These are phyloP conservation scores for Amiota communis DNA, from an alignment of 2,888 invertebrate genomes.

Conservation along the genomic window DNA sequence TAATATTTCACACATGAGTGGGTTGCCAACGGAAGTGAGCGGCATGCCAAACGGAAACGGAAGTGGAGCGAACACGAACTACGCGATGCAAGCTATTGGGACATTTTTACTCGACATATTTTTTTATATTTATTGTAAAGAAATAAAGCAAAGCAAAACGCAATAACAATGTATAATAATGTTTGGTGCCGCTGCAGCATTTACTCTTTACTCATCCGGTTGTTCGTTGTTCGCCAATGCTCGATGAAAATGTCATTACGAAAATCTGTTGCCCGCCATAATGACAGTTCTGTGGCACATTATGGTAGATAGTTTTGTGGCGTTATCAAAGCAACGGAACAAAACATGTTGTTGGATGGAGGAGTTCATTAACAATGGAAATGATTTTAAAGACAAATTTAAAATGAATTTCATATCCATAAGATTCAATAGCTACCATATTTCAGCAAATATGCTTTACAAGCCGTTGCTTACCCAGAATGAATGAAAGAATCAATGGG, in stretches of 20 bases:
- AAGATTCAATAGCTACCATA: constrained; percentile 10
- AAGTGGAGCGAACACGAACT: constrained; percentile 22
- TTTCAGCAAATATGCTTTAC: constrained; percentile 10
- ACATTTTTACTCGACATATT: neutral
- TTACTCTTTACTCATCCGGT: no score
- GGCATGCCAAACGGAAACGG: constrained; percentile 43
- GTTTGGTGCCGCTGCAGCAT: neutral
- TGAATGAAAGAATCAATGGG: no score
- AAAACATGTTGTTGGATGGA: no score
- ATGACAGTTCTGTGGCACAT: constrained; percentile 38
- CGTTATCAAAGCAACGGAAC: neutral
- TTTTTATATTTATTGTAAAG: neutral
- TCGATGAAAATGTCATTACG: constrained; percentile 61
- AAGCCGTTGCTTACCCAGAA: no score
- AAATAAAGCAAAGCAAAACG: constrained; percentile 42
- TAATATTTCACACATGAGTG: constrained; percentile 66
- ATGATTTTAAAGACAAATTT: neutral
- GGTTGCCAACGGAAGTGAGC: constrained; percentile 41
- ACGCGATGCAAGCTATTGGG: no score
- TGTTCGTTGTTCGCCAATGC: no score
- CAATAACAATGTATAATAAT: constrained; percentile 33
- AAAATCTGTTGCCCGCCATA: constrained; percentile 57
- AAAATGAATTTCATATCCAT: neutral
- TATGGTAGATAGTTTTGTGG: constrained; percentile 1
- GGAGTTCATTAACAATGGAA: constrained; percentile 15